Evolutionary conservation across 2,888 invertebrate species (phyloP), one percentile per base, ranked within the genome.

Genomic region (Arctia plantaginis): DNA sequence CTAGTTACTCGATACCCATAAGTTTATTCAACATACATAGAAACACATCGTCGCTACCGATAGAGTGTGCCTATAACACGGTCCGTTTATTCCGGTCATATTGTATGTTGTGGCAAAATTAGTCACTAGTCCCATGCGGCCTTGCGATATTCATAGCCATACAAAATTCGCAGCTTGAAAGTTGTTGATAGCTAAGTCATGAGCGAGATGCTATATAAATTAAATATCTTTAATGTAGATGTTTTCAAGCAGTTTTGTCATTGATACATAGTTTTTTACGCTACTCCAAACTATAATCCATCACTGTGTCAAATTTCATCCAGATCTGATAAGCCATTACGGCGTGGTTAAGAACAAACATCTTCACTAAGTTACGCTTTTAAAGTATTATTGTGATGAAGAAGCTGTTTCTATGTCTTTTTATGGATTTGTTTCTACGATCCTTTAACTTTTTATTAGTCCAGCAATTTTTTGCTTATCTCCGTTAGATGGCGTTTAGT

Each of bases 131-230:
- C 87, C 88, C 89, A 33, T 47, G 83, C 72, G 86, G 81, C 83
- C 83, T 82, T 82, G 80, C 80, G 86, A 87, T 90, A 90, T 90
- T 88, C 87, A 88, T 87, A 85, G 86, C 86, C 82, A 85, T 82
- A 88, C 87, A 76, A 77, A 80, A 78, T 75, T 77, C 82, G 73
- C 69, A 66, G 66, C 35, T 66, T 33, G 10, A 74, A 35, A 27
- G 66, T 67, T 66, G 66, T 67, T 66, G 23, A 39, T n/a, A 18
- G 13, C n/a, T 35, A 77, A 77, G 72, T 8, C n/a, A 66, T 66
- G 65, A 76, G 76, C 23, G 35, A 23, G 7, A 0, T 62, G 70
- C 74, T 62, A 7, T 30, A 0, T 27, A 62, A 27, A 27, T 15
- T 13, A n/a, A 27, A 0, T 55, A 10, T 3, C 3, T n/a, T n/a